phyloP scores from a whole-genome alignment of 2,113 vertebrate species.

The Andinoacara biseriatus region DNA sequence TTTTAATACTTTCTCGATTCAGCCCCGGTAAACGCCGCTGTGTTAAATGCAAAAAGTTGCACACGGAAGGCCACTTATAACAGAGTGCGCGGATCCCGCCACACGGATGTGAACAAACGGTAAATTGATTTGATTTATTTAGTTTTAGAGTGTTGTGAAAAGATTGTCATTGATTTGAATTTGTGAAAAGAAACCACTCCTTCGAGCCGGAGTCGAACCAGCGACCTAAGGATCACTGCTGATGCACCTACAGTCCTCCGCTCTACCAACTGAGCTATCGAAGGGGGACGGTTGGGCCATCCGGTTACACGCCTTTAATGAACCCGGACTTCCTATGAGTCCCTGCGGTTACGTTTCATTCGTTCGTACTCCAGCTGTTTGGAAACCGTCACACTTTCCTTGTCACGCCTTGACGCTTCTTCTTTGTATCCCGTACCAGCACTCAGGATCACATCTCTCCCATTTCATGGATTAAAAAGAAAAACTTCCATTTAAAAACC shows the following conservation, averaged over 20 bases:
- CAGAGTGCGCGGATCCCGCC: no score
- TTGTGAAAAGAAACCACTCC: not conserved
- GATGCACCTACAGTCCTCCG: conserved; percentile 83
- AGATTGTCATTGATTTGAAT: no score
- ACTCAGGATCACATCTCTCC: not conserved
- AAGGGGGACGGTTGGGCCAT: conserved; percentile 49
- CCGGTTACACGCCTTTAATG: no score
- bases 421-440: not conserved
- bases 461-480: not conserved
- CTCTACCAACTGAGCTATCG: conserved; percentile 91
- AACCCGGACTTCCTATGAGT: no score
- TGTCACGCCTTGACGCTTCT: conserved; percentile 12
- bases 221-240: conserved; percentile 25
- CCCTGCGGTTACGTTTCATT: no score
- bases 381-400: conserved; percentile 45
- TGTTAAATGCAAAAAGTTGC: no score
- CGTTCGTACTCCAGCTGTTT: conserved; percentile 58
- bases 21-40: no score
- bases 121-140: no score
- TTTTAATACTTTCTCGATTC: no score
- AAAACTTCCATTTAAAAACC: conserved; percentile 2
- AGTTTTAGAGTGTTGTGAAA: no score
- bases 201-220: conserved; percentile 42
- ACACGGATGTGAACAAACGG: no score
- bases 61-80: no score